phyloP scores from a whole-genome alignment of 2,888 invertebrate species.

The Rhagophthalmus giganteus region DNA sequence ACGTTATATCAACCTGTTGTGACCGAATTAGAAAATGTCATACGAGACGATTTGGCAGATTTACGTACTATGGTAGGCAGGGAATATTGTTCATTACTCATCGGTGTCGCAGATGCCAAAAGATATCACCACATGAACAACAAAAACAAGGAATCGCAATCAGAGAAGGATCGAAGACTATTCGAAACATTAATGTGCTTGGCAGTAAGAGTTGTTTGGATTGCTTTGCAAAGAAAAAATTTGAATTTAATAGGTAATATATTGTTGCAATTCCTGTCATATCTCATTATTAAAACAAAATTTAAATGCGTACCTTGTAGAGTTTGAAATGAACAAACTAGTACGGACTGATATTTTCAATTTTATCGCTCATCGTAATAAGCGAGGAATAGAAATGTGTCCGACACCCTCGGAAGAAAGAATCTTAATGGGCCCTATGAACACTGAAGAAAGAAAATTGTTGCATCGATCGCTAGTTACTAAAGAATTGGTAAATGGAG shows the following conservation, averaged over 20 bases:
- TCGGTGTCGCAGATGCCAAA: constrained; percentile 60
- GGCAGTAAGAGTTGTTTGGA: constrained; percentile 66
- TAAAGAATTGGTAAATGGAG: constrained; percentile 62
- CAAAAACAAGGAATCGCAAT: constrained; percentile 61
- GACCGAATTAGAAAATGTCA: constrained; percentile 56
- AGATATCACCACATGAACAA: constrained; percentile 65
- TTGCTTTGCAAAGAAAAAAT: constrained; percentile 63
- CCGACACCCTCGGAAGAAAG: constrained; percentile 53
- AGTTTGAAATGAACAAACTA: constrained; percentile 64
- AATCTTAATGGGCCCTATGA: constrained; percentile 60
- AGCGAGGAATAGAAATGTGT: constrained; percentile 54
- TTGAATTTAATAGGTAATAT: constrained; percentile 63
- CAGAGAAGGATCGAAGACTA: constrained; percentile 66
- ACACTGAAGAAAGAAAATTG: constrained; percentile 61
- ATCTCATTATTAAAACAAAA: constrained; percentile 5
- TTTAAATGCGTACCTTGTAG: constrained; percentile 47
- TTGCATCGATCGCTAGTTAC: constrained; percentile 62
- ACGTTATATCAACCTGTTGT: constrained; percentile 61
- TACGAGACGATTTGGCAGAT: constrained; percentile 61
- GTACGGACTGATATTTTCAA: constrained; percentile 66
- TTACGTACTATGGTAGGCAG: constrained; percentile 63
- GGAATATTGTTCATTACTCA: constrained; percentile 63
- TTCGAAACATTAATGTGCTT: constrained; percentile 64
- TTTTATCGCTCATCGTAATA: constrained; percentile 55
- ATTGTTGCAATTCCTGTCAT: not conserved